Evolutionary conservation across 2,888 invertebrate species (phyloP), one percentile per base, ranked within the genome.

Genomic region (Sinohyriopsis cumingii): DNA sequence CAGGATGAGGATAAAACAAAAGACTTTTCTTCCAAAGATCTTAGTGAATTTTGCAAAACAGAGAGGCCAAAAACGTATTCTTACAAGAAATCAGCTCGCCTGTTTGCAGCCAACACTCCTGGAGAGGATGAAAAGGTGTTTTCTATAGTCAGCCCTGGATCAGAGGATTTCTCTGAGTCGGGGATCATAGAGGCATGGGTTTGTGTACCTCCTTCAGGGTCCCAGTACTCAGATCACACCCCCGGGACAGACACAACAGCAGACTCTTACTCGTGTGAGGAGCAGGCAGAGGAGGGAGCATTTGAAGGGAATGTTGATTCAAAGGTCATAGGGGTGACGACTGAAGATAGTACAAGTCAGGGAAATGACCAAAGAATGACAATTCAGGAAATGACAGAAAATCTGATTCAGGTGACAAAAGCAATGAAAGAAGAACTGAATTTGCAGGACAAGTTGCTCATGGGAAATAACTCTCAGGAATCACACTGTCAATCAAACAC

Each of bases 1-100:
- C 78, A 70, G 28, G 88, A 88, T 55, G 75, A 75, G 4, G 87
- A 88, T 70, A 89, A 89, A 70, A 88, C 86, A 12, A 83, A 81
- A 68, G 82, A 84, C 54, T 89, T 89, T 76, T 76, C 80, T 22
- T 77, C 76, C 62, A 89, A 89, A 73, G 84, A 86, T 70, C 73
- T 86, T 12, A 79, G 75, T 33, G 66, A 78, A 55, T 69, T 85
- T 24, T 74, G 75, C 19, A 76, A 71, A 45, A 19, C 59, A 12
- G 57, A 65, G 25, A 60, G 63, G 33, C 62, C 63, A 7, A 63
- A 65, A n/a, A 24, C 25, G 20, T 56, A 22, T 15, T 24, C 59
- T 3, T 12, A 22, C 12, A 24, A 22, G 59, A 45, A 72, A 19
- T 71, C 75, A n/a, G 75, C 71, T 5, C 59, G 77, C 20, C 59